A percentile compares a stretch with the other conserved stretches of the same genome.
Evolutionary conservation across 2,113 vertebrate genomes (phyloP).

Genomic region (Gulo gulo): DNA sequence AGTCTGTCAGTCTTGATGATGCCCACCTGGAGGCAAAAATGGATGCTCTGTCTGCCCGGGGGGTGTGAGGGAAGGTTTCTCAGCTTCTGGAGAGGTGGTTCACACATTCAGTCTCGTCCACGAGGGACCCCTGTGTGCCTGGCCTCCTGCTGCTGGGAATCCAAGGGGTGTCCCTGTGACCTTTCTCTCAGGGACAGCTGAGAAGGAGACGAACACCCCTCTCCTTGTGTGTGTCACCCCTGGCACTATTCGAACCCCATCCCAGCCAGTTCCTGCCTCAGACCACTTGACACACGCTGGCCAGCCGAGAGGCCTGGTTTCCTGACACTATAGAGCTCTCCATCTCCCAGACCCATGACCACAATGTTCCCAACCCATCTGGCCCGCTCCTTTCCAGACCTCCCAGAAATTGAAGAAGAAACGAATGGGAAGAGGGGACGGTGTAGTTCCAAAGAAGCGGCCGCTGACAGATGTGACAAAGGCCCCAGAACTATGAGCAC

Average conservation of each 20-base stretch:
- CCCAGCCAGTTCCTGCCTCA: neutral
- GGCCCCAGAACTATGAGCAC: neutral
- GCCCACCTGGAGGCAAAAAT: neutral
- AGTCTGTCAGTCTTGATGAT: neutral
- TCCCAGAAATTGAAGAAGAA: conserved; percentile 35
- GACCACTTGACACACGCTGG: neutral
- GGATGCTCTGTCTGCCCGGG: neutral
- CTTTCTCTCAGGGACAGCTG: neutral
- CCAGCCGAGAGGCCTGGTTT: neutral
- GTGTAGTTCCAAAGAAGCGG: neutral
- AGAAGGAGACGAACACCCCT: neutral
- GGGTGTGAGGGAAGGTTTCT: neutral
- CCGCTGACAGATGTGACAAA: conserved; percentile 45
- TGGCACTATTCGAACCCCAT: neutral
- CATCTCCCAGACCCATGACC: neutral
- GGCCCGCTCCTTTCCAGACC: neutral
- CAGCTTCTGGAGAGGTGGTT: neutral
- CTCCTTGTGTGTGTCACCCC: neutral
- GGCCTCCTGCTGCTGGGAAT: neutral
- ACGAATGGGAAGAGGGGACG: neutral
- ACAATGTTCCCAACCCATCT: neutral
- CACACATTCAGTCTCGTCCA: neutral
- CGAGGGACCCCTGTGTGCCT: neutral
- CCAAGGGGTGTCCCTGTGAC: neutral
- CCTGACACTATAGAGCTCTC: neutral